Evolutionary conservation across 2,888 invertebrate species (phyloP), one percentile per base, ranked within the genome.

Genomic region (Teleogryllus oceanicus): DNA sequence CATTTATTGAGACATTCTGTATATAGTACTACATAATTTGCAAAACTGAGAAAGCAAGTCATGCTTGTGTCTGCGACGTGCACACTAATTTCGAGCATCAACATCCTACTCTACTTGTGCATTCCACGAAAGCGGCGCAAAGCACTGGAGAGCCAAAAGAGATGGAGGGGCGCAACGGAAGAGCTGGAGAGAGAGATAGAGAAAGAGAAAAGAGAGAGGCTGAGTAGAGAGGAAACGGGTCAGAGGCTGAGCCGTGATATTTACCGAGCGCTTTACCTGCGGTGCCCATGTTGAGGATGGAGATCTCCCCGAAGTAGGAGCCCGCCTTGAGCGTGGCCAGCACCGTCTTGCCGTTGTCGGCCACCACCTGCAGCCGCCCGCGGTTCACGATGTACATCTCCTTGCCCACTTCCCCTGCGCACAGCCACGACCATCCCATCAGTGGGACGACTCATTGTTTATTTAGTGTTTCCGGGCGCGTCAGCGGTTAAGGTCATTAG

Each of bases 311-410:
- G 90, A 99, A 99, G 92, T 99, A 99, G 89, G 97, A 97, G 88
- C 98, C 99, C 85, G 98, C 98, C 89, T 97, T 96, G 86, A 99
- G 92, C 84, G 97, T 98, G 86, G 98, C 98, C 88, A 99, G 91
- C 84, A 98, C 97, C 80, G 97, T 96, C 89, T 96, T 94, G 84
- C 96, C 96, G 89, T 97, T 96, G 89, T 97, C 96, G 83, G 94
- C 97, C 84, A 96, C 97, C 88, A 96, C 98, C 90, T 94, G 97
- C 86, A 97, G 92, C 84, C 96, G 92, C 83, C 99, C 98, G 85
- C 98, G 91, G 89, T 97, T 98, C 84, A 99, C 98, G 90, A 99
- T 98, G 91, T 99, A 99, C 98, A 99, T 99, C 89, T 98, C 98
- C 89, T 98, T 98, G 84, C 98, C 98, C 83, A 99, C 98, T 90